Conservation (phyloP, 2,888 invertebrate species). For the Drosophila greeni region DNA sequence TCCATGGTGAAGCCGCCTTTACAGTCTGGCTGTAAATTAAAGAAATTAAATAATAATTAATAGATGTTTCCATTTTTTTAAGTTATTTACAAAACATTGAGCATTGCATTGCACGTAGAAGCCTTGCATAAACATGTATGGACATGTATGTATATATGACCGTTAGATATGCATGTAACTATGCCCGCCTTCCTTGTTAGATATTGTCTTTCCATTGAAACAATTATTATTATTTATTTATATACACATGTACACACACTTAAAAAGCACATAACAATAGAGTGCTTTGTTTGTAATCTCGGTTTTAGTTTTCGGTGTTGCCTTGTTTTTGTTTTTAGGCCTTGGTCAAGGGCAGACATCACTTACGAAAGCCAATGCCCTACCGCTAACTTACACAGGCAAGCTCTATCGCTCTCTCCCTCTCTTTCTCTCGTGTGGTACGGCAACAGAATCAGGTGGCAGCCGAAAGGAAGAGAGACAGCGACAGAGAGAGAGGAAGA, state of each 20-base stretch:
- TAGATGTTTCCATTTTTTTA: too few relatives aligned
- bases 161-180: background rate
- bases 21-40: constrained; percentile 18
- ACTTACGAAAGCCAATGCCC: constrained; percentile 31
- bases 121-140: background rate
- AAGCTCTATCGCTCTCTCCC: background rate
- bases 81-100: too few relatives aligned
- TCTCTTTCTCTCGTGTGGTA: background rate
- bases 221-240: background rate
- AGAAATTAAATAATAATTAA: background rate
- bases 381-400: constrained; percentile 1
- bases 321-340: constrained; percentile 30
- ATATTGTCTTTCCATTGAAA: constrained; percentile 8
- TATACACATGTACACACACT: background rate
- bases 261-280: constrained; percentile 15
- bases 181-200: constrained; percentile 14
- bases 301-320: constrained; percentile 15
- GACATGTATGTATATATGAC: too few relatives aligned
- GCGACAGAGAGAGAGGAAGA: background rate
- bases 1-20: constrained; percentile 69
- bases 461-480: constrained; percentile 4
- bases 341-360: constrained; percentile 37
- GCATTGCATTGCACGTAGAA: constrained; percentile 1
- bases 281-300: constrained; percentile 15
- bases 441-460: constrained; percentile 18